Base-by-base conservation (phyloP, 2,113 vertebrate species). In the Octodon degus region DNA sequence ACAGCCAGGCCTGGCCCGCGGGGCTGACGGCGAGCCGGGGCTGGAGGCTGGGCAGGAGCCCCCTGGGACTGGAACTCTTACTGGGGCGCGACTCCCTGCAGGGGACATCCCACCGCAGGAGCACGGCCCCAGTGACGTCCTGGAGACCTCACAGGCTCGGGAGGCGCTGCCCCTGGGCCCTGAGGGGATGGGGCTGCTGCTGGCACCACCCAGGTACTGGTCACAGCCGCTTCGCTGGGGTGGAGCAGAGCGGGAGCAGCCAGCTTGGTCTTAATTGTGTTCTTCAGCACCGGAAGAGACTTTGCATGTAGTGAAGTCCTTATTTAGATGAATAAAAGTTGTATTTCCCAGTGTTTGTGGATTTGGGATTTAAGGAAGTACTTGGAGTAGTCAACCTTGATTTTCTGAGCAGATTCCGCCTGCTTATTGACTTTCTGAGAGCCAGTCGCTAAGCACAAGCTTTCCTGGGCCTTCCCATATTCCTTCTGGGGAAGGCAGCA, bases 1-100 rank as follows among this genome's bases (percentile, higher is more conserved):
- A 17, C 99, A 99, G 97, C 99, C 99, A 30, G 99, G 98, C 70
- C 62, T 98, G 8, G 99, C 99, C 55, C 97, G 98, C 80, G 68
- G 91, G 0, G 81, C 96, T 60, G 98, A 98, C 79, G 91, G 93
- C 34, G 96, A 98, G 89, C 83, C 96, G 13, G 98, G 91, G 93
- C 83, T 97, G 7, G 98, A 98, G 80, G 81, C 90, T 60, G 96
- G 91, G 12, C 97, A 89, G 58, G 97, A 97, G 60, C 95, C 96
- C 53, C 67, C 74, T 0, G 87, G 96, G 81, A 58, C 87, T 55
- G 87, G 25, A 13, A 27, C 74, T 3, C 43, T 25, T 7, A 30
- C 40, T 13, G 72, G 37, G 43, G 16, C 25, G 2, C 25, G 1
- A 68, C 70, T 76, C 76, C 53, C 87, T 86, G 77, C 16, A 88